Evolutionary conservation across 1,140 invertebrate genomes (phyloP), one percentile per base, ranked within the genome.

Genomic region (Homalodisca vitripennis): DNA sequence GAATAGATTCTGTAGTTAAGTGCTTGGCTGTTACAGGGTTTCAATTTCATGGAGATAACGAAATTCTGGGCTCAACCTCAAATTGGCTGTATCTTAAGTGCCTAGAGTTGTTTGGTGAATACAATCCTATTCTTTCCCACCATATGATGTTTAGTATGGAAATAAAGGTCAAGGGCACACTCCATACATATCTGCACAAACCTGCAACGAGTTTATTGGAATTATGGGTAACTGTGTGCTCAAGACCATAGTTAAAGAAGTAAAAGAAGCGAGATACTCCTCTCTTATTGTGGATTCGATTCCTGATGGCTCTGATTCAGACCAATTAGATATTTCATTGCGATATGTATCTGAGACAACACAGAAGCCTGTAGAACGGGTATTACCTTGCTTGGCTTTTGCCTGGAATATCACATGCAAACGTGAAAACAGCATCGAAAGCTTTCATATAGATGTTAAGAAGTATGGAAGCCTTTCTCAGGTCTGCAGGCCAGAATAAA

Each of bases 271-370:
- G 13, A 75, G 73, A 65, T 78, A 77, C 67, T 78, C 66, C 69
- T 72, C 70, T 24, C 66, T 77, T 31, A 73, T 74, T 55, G 57
- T 77, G 34, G 74, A 77, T 68, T 76, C 70, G 17, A 75, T 73
- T 31, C 74, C 71, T 65, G 72, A 77, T 66, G 6, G 34, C 17
- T 10, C 34, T 41, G 6, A 41, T 41, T 10, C 17, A 10, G 34
- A 41, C 17, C 34, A 41, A 17, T 41, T 41, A 17, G 17, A 6
- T 10, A 17, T 41, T 10, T 6, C 17, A 6, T 41, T 41, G 17
- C 34, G 34, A 10, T 41, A 41, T 17, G 34, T 41, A 6, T 17
- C 34, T 41, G 17, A 41, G n/a, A n/a, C n/a, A n/a, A n/a, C n/a
- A n/a, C n/a, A n/a, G n/a, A n/a, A n/a, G n/a, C n/a, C n/a, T n/a